Conservation (phyloP, 2,888 invertebrate genomes). For the Ormyrus pomaceus region DNA sequence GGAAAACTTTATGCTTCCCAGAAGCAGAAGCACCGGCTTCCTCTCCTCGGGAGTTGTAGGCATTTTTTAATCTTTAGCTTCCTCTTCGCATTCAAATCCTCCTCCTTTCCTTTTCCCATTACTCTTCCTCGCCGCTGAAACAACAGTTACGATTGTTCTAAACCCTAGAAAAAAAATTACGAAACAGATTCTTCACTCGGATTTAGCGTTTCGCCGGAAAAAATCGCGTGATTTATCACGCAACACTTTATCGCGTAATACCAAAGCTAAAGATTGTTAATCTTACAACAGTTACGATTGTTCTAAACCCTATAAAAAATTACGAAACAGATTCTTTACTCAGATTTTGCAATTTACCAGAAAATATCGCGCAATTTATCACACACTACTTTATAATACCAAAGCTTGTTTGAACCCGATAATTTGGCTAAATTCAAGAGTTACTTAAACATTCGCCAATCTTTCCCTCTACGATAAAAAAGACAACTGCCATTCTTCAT, state of each 20-base stretch:
- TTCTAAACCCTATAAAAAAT: not conserved
- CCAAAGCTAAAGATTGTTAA: too few relatives aligned
- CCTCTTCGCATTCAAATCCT: not conserved
- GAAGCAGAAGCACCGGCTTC: not conserved
- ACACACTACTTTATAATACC: too few relatives aligned
- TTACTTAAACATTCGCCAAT: too few relatives aligned
- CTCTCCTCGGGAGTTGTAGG: not conserved
- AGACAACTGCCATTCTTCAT: too few relatives aligned
- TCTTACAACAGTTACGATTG: not conserved
- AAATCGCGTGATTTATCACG: too few relatives aligned
- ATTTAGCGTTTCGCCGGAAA: not conserved
- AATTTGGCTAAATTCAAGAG: too few relatives aligned
- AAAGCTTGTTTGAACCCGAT: too few relatives aligned
- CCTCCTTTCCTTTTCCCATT: not conserved
- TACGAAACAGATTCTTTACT: not conserved
- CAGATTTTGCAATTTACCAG: not conserved
- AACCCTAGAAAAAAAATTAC: not conserved
- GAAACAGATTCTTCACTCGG: not conserved
- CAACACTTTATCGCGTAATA: too few relatives aligned
- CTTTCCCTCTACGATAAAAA: too few relatives aligned
- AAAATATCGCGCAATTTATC: too few relatives aligned
- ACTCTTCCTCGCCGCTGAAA: not conserved
- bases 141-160: not conserved
- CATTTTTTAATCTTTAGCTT: constrained; percentile 27
- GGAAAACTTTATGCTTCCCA: not conserved